A percentile compares a stretch with the other conserved stretches of the same genome.
phyloP scores from a whole-genome alignment of 1,140 invertebrate species.

The Pseudomyrmex cubaensis region DNA sequence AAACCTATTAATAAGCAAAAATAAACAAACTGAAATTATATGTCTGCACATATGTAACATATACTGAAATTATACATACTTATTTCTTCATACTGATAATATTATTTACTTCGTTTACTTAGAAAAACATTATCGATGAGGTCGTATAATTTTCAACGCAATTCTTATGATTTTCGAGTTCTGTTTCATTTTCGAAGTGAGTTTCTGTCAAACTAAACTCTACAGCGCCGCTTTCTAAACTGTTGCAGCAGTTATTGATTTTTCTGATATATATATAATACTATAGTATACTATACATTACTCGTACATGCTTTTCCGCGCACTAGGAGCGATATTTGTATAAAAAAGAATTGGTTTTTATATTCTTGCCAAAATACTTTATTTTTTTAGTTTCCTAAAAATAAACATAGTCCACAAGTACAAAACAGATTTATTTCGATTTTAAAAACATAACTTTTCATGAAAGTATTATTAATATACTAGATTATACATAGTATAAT shows the following conservation, averaged over 20 bases:
- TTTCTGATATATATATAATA: slow-evolving; percentile 42
- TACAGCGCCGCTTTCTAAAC: slow-evolving; percentile 70
- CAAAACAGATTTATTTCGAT: not conserved
- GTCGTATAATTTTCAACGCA: no score
- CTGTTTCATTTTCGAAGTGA: slow-evolving; percentile 2
- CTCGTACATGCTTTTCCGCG: not conserved
- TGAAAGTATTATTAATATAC: not conserved
- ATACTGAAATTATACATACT: no score
- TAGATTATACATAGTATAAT: not conserved
- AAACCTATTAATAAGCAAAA: not conserved
- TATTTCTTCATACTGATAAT: not conserved
- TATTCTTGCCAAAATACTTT: no score
- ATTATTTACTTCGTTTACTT: slow-evolving; percentile 21
- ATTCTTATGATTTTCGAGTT: not conserved
- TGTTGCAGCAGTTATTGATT: slow-evolving; percentile 68
- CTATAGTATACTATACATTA: not conserved
- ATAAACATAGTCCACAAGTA: not conserved
- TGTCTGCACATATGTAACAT: not conserved
- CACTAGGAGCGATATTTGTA: not conserved
- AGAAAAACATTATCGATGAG: not conserved
- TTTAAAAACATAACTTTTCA: not conserved
- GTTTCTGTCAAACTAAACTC: slow-evolving; percentile 17
- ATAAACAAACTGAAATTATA: not conserved
- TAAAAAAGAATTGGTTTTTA: no score
- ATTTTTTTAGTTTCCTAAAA: no score